Conservation (phyloP, 2,888 invertebrate genomes). For the Drosophila nr. fundita region DNA sequence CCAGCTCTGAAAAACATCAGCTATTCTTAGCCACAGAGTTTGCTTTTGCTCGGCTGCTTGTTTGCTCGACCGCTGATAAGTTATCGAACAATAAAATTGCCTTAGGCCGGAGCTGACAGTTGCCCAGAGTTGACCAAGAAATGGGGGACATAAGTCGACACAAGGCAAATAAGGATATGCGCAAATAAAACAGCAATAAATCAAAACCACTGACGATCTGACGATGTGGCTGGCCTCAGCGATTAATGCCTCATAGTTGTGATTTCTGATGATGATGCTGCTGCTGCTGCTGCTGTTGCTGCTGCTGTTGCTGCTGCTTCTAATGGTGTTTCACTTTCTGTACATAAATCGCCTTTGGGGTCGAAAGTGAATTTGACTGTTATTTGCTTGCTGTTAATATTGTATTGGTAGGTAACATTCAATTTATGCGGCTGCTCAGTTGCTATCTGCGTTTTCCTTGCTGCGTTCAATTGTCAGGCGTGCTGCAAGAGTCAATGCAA, state of each 20-base stretch:
- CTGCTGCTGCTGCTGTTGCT: slow-evolving; percentile 3
- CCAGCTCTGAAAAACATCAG: slow-evolving; percentile 12
- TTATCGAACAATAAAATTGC: slow-evolving; percentile 81
- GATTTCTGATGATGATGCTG: slow-evolving; percentile 48
- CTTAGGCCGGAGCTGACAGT: slow-evolving; percentile 64
- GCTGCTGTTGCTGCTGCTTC: not conserved
- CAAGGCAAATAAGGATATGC: slow-evolving; percentile 78
- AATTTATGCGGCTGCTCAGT: slow-evolving; percentile 35
- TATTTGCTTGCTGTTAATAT: slow-evolving; percentile 64
- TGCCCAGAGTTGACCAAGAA: slow-evolving; percentile 9
- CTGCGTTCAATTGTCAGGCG: slow-evolving; percentile 40
- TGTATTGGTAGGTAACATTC: slow-evolving; percentile 39
- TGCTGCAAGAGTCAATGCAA: slow-evolving; percentile 73
- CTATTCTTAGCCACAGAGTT: slow-evolving; percentile 38
- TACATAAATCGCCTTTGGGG: slow-evolving; percentile 72
- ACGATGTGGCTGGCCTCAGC: slow-evolving; percentile 68
- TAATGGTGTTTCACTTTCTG: slow-evolving; percentile 27
- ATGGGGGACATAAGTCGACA: slow-evolving; percentile 55
- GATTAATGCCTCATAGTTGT: slow-evolving; percentile 73
- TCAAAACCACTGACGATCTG: slow-evolving; percentile 79
- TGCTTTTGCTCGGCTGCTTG: slow-evolving; percentile 50
- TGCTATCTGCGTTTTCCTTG: slow-evolving; percentile 2
- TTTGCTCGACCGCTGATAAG: slow-evolving; percentile 70
- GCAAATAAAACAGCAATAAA: slow-evolving; percentile 80
- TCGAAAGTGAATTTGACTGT: slow-evolving; percentile 79